Base-by-base conservation (phyloP, 2,113 vertebrate species). In the Platysteira castanea region DNA sequence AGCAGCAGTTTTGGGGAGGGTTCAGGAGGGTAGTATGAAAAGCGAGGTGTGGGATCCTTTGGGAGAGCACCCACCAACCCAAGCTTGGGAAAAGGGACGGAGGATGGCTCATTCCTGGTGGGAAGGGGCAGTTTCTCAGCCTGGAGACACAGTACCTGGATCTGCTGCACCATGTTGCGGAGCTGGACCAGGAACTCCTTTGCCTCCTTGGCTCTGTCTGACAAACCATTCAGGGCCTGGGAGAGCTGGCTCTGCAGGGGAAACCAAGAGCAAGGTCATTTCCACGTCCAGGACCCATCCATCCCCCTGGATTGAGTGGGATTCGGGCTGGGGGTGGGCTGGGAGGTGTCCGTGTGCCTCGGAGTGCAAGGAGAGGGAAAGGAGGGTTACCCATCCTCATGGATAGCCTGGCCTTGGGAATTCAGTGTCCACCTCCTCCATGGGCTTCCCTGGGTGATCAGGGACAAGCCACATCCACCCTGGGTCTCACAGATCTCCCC, bases 161-260 rank as follows among this genome's bases (percentile, higher is more conserved):
- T 99, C 92, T 99, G 99, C 96, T 99, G 99, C 59, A 99, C 99
- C 99, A 99, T 99, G 97, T 99, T 99, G 77, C 99, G 98, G 64
- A 99, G 99, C 76, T 99, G 99, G 8, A 99, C 98, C 95, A 99
- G 98, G 93, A 99, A 99, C 92, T 99, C 99, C 97, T 99, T 99
- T 59, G 99, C 99, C 92, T 99, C 99, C 28, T 99, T 99, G 92
- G 99, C 99, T 97, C 99, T 98, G 97, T 99, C 99, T 15, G 99
- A 99, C 91, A 99, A 97, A 37, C 99, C 99, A 1, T 99, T 99
- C 73, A 99, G 98, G 13, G 99, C 99, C 96, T 99, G 99, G 94
- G 99, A 99, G 13, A 99, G 99, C 97, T 99, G 99, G 93, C 98
- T 99, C 99, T 99, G 97, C 28, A 95, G 78, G 70, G 70, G 64